These are phyloP conservation scores for Ceratosolen fusciceps DNA, from an alignment of 1,140 invertebrate genomes.

Conservation along the genomic window DNA sequence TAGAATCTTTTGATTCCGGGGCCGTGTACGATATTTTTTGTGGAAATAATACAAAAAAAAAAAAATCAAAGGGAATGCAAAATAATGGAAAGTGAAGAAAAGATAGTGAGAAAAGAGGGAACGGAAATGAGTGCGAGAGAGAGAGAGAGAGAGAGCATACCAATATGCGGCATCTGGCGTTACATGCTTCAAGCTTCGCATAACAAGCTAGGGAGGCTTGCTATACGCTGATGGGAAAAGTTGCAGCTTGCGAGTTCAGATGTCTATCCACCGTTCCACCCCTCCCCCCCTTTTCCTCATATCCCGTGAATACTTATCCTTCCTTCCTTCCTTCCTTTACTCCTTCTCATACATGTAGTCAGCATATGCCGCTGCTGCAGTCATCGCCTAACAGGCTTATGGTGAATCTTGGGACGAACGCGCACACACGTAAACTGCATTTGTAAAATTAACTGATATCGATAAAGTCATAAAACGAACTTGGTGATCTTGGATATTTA, in stretches of 20 bases:
- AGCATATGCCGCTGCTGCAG: neutral
- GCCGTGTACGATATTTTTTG: neutral
- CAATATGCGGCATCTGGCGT: conserved; percentile 71
- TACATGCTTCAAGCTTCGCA: conserved; percentile 70
- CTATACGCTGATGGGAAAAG: conserved; percentile 68
- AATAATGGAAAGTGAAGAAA: neutral
- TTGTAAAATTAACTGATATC: neutral
- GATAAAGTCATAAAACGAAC: no score
- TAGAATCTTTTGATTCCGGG: neutral
- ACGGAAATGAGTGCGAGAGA: neutral
- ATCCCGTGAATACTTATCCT: conserved; percentile 1
- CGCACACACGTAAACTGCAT: neutral
- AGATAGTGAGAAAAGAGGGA: neutral
- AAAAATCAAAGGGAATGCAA: neutral
- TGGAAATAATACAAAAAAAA: neutral
- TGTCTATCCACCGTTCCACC: conserved; percentile 52
- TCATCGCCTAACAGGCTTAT: conserved; percentile 2
- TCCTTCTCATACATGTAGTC: conserved; percentile 44
- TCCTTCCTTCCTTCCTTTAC: conserved; percentile 44
- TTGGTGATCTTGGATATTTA: no score
- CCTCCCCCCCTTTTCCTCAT: no score
- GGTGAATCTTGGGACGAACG: neutral
- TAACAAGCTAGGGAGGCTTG: conserved; percentile 66
- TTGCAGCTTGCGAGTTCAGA: conserved; percentile 68
- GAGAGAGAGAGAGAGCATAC: conserved; percentile 40